phyloP scores from a whole-genome alignment of 1,140 invertebrate species.

The Drosophila arizonae region DNA sequence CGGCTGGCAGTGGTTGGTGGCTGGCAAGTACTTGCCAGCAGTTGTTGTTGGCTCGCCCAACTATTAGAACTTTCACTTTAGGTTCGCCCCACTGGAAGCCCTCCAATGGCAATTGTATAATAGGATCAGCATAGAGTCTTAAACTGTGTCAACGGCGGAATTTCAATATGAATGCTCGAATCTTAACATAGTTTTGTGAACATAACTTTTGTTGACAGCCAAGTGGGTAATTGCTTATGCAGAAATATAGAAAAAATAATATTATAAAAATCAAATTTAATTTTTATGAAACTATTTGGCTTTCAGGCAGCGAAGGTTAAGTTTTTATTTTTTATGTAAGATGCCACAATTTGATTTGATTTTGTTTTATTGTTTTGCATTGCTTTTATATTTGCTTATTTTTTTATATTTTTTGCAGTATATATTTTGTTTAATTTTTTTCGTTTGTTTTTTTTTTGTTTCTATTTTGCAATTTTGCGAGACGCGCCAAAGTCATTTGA shows the following conservation, averaged over 20 bases:
- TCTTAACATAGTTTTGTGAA: constrained; percentile 16
- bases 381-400: constrained; percentile 28
- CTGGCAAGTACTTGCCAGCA: not conserved
- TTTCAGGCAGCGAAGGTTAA: constrained; percentile 67
- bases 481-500: constrained; percentile 56
- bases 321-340: constrained; percentile 61
- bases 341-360: constrained; percentile 74
- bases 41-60: constrained; percentile 12
- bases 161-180: not conserved
- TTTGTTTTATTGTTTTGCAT: constrained; percentile 39
- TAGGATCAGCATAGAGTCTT: constrained; percentile 16
- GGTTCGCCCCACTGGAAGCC: constrained; percentile 60
- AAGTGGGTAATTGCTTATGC: constrained; percentile 61
- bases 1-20: constrained; percentile 3
- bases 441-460: constrained; percentile 26
- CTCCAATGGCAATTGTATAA: constrained; percentile 58
- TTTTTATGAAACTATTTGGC: constrained; percentile 30
- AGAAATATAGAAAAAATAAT: constrained; percentile 28
- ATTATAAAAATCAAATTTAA: constrained; percentile 23
- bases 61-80: constrained; percentile 81
- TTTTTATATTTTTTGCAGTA: constrained; percentile 55
- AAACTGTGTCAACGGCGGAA: constrained; percentile 12
- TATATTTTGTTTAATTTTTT: constrained; percentile 61
- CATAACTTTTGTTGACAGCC: constrained; percentile 21
- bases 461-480: constrained; percentile 49